phyloP scores from a whole-genome alignment of 2,113 vertebrate genomes.

The Callopanchax toddi region DNA sequence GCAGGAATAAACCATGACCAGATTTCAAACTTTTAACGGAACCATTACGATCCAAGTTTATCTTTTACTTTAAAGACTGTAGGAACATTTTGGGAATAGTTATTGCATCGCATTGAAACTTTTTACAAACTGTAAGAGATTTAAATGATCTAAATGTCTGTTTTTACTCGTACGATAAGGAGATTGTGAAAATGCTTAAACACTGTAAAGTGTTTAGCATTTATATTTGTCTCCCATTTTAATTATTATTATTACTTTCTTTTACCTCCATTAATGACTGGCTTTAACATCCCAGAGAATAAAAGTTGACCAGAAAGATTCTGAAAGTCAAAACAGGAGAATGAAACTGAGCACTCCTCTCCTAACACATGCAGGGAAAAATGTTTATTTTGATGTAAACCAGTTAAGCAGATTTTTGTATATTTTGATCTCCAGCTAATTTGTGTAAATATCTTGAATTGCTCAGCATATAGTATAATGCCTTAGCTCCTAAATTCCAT shows the following conservation, averaged over 20 bases:
- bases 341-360: conserved; percentile 36
- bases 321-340: conserved; percentile 76
- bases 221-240: not conserved
- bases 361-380: conserved; percentile 77
- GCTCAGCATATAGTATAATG: conserved; percentile 93
- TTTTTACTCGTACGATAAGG: no score
- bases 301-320: conserved; percentile 89
- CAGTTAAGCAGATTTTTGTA: conserved; percentile 34
- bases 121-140: no score
- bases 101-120: no score
- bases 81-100: no score
- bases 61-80: no score
- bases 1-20: no score
- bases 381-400: no score
- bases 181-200: conserved; percentile 2
- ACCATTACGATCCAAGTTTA: no score
- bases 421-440: conserved; percentile 83
- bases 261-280: no score
- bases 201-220: conserved; percentile 18
- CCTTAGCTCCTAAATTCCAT: conserved; percentile 96
- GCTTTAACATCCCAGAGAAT: conserved; percentile 86
- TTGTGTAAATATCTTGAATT: conserved; percentile 93
- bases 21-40: no score
- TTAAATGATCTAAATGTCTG: no score
- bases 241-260: not conserved